Evolutionary conservation across 2,888 invertebrate genomes (phyloP).

Genomic region (Eupithecia inturbata): DNA sequence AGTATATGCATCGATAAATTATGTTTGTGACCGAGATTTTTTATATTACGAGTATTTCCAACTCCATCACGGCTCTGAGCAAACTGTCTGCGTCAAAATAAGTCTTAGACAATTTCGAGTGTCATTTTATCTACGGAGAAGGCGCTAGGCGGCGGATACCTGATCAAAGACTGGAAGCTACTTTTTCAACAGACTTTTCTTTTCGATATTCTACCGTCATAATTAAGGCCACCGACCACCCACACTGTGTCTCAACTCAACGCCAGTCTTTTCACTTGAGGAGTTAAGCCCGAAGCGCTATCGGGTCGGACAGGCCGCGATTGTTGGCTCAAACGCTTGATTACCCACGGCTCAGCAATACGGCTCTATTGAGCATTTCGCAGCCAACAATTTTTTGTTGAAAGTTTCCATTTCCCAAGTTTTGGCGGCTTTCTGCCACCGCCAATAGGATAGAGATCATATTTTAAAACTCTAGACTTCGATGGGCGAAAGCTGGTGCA

Average conservation of each 20-base stretch:
- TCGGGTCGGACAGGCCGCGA: conserved; percentile 63
- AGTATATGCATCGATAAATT: no score
- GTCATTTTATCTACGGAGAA: no score
- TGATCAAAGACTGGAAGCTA: no score
- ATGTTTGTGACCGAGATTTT: no score
- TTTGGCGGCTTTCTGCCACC: neutral
- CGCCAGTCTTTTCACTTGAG: conserved; percentile 59
- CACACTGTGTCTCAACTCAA: conserved; percentile 33
- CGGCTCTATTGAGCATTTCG: conserved; percentile 56
- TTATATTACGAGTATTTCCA: no score
- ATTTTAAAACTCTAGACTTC: neutral
- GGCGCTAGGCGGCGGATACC: no score
- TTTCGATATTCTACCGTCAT: no score
- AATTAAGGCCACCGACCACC: no score
- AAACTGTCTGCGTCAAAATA: no score
- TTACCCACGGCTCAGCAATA: conserved; percentile 63
- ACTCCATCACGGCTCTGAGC: no score
- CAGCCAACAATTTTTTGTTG: conserved; percentile 36
- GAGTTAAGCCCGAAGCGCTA: conserved; percentile 65
- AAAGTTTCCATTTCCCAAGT: conserved; percentile 19
- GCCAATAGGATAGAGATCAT: neutral
- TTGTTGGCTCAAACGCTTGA: conserved; percentile 72
- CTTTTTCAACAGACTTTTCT: no score
- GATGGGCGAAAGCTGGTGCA: neutral
- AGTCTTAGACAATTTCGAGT: no score